phyloP scores from a whole-genome alignment of 92 coral and sea anemone species.

The Diadumene lineata region DNA sequence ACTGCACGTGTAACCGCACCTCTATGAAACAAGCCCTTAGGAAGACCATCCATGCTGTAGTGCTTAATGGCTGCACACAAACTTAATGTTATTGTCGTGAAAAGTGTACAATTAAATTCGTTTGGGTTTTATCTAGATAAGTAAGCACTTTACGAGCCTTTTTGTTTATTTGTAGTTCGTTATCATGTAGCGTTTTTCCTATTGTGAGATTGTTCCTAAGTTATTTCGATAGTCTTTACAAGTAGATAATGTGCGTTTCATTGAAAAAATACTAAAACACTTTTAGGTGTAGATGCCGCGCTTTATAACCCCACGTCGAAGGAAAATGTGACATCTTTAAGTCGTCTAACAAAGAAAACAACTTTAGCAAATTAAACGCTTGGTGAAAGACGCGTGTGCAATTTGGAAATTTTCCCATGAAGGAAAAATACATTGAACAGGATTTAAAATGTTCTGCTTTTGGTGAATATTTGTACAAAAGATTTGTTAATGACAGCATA shows the following conservation, averaged over 20 bases:
- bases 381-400: too few relatives aligned
- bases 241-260: neutral
- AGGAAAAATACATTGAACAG: too few relatives aligned
- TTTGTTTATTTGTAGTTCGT: neutral
- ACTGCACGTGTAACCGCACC: constrained; percentile 4
- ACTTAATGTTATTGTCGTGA: constrained; percentile 6
- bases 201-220: neutral
- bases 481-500: too few relatives aligned
- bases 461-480: too few relatives aligned
- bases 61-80: neutral
- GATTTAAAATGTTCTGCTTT: too few relatives aligned
- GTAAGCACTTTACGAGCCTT: neutral
- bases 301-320: neutral
- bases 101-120: neutral
- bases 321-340: neutral
- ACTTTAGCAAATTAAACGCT: too few relatives aligned
- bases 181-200: neutral
- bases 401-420: too few relatives aligned
- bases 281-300: neutral
- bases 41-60: neutral
- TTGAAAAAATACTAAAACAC: neutral
- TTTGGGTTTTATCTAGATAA: neutral
- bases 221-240: neutral
- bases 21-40: neutral
- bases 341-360: neutral